Percentiles rank a stretch among this genome's conserved stretches.
Conservation (phyloP, 2,797 vertebrate species). For the Gymnocypris eckloni region DNA sequence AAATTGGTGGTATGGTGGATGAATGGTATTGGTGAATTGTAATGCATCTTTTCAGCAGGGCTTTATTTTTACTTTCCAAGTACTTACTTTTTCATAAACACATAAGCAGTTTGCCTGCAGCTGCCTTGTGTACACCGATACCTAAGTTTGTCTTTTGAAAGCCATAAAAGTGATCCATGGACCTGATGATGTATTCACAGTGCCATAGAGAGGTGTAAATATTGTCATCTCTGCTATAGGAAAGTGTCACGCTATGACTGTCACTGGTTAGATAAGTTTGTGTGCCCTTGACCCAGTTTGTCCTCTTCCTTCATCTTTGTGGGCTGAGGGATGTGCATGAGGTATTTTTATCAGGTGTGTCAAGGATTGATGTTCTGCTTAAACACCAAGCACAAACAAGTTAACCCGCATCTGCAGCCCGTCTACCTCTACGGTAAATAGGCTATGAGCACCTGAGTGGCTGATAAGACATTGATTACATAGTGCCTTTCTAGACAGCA, state of each 20-base stretch:
- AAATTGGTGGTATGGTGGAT: background rate
- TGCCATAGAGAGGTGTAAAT: conserved; percentile 41
- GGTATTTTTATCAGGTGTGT: conserved; percentile 48
- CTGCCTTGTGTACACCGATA: conserved; percentile 52
- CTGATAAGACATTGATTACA: background rate
- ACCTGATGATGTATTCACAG: conserved; percentile 15
- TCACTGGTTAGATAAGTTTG: conserved; percentile 37
- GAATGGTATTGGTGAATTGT: background rate
- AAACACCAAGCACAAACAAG: conserved; percentile 35
- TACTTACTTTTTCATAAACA: conserved; percentile 28
- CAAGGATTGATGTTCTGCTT: conserved; percentile 29
- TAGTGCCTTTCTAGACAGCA: background rate
- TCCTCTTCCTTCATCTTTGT: conserved; percentile 16
- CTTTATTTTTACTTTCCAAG: conserved; percentile 29
- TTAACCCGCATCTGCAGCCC: background rate
- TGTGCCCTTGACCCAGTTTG: conserved; percentile 49
- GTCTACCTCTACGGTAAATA: background rate
- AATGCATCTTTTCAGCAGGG: background rate
- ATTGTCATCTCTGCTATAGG: conserved; percentile 40
- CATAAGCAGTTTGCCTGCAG: background rate
- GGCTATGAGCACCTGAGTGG: background rate
- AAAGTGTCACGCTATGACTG: conserved; percentile 20
- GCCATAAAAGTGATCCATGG: conserved; percentile 44
- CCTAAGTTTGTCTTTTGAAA: conserved; percentile 17
- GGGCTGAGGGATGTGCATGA: conserved; percentile 6